These are phyloP conservation scores for Botia almorhae DNA, from an alignment of 2,797 vertebrate species.

Conservation along the genomic window DNA sequence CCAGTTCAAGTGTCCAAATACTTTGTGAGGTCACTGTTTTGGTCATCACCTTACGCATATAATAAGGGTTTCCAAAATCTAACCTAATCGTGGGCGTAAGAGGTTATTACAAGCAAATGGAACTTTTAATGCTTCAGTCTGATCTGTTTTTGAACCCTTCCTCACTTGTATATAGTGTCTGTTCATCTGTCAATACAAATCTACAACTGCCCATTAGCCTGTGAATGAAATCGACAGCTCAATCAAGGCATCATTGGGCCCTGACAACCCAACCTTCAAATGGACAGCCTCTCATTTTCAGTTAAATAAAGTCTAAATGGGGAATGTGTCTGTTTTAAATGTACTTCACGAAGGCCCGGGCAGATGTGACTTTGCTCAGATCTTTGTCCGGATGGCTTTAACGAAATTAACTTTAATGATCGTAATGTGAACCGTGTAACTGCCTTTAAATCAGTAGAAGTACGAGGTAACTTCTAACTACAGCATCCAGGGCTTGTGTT, in stretches of 20 bases:
- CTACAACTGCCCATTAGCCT: conserved; percentile 31
- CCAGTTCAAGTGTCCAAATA: too few relatives aligned
- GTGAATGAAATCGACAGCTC: conserved; percentile 55
- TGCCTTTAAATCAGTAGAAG: not conserved
- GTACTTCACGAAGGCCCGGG: conserved; percentile 13
- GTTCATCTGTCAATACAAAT: conserved; percentile 35
- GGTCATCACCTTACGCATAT: not conserved
- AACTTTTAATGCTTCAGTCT: not conserved
- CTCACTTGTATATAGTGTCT: conserved; percentile 25
- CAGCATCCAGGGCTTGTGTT: conserved; percentile 19
- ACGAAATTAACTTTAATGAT: conserved; percentile 9
- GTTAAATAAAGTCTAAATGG: conserved; percentile 28
- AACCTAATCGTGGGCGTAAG: not conserved
- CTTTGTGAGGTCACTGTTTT: too few relatives aligned
- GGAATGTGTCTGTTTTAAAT: conserved; percentile 20
- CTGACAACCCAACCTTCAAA: conserved; percentile 48
- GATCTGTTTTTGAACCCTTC: conserved; percentile 7
- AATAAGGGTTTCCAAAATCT: not conserved
- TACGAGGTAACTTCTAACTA: conserved; percentile 9
- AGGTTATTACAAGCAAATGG: not conserved
- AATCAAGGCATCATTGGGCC: conserved; percentile 50
- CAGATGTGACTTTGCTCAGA: conserved; percentile 23
- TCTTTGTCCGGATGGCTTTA: conserved; percentile 20
- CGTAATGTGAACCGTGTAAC: not conserved
- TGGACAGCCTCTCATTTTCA: conserved; percentile 33